These are phyloP conservation scores for Poecilia wingei DNA, from an alignment of 2,797 vertebrate genomes.

Conservation along the genomic window DNA sequence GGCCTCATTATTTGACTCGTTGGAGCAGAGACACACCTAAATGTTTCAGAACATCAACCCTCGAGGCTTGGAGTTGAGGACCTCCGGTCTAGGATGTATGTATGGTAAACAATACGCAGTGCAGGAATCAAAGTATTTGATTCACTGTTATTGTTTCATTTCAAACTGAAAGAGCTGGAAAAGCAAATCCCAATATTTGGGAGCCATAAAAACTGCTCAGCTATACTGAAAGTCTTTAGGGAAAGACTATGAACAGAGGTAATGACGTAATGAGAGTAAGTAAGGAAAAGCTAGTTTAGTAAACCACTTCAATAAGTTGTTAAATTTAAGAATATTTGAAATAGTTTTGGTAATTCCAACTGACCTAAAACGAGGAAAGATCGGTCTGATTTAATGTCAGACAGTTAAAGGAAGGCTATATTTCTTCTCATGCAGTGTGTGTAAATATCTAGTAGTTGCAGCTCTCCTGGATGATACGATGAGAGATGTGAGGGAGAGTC, in stretches of 20 bases:
- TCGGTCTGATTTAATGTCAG: background rate
- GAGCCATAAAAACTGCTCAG: background rate
- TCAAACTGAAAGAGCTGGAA: background rate
- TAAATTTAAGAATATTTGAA: background rate
- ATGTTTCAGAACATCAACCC: background rate
- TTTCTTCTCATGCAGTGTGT: background rate
- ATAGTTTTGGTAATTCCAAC: background rate
- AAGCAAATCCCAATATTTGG: background rate
- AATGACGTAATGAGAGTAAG: background rate
- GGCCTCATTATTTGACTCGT: background rate
- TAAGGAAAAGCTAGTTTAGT: slow-evolving; percentile 5
- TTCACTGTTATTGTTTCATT: background rate
- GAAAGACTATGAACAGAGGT: background rate
- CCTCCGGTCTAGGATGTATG: background rate
- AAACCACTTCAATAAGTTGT: slow-evolving; percentile 1
- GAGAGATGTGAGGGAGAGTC: slow-evolving; percentile 76
- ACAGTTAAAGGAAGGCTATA: background rate
- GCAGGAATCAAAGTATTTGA: background rate
- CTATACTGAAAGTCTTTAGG: background rate
- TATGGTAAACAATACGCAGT: background rate
- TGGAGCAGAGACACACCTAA: background rate
- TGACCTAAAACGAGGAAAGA: background rate
- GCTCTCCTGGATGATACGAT: slow-evolving; percentile 57
- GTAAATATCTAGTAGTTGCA: slow-evolving; percentile 53
- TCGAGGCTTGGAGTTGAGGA: background rate